phyloP scores from a whole-genome alignment of 2,113 vertebrate genomes.

The Uria aalge region DNA sequence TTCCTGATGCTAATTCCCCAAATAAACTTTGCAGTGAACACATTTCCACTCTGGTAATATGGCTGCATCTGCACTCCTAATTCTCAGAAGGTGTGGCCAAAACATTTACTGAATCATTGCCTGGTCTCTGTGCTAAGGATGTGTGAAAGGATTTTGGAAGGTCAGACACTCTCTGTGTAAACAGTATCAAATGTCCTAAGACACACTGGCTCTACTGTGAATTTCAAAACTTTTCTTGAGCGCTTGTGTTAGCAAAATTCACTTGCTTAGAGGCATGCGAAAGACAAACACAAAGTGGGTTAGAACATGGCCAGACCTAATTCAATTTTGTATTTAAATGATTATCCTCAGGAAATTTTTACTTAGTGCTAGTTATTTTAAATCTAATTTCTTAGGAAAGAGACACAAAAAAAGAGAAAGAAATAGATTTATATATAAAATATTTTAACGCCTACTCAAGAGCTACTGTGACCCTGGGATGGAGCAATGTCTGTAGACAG shows the following conservation, averaged over 20 bases:
- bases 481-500: background rate
- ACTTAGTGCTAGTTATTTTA: background rate
- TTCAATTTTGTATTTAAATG: background rate
- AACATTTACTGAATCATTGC: background rate
- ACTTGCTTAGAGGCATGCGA: background rate
- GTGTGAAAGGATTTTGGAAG: conserved; percentile 39
- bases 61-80: conserved; percentile 8
- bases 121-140: background rate
- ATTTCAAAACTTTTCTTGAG: background rate
- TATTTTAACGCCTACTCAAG: background rate
- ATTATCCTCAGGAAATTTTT: background rate
- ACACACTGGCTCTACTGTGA: background rate
- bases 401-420: background rate
- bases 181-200: background rate
- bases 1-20: background rate
- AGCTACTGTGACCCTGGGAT: background rate
- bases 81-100: conserved; percentile 14
- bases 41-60: background rate
- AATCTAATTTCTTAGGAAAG: background rate
- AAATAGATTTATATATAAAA: background rate
- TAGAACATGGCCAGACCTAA: background rate
- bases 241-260: background rate
- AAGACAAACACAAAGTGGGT: conserved; percentile 5
- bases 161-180: background rate
- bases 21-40: conserved; percentile 14